Base-by-base conservation (phyloP, 2,888 invertebrate genomes). In the Nomada fabriciana region DNA sequence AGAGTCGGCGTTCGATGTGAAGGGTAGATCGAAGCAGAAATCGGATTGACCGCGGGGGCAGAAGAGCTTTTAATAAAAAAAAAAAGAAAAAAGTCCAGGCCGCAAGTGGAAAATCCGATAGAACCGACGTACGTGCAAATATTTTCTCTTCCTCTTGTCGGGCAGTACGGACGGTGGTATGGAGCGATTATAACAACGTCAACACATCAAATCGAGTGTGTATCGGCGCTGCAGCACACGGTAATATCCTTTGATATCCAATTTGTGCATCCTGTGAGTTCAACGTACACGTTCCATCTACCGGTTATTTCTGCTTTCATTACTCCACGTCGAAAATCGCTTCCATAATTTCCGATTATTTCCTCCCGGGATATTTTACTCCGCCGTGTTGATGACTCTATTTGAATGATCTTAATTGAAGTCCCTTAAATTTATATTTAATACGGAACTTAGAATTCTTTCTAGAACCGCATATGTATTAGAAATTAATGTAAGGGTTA, bases 181-280 rank as follows among this genome's bases (percentile, higher is more conserved):
- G 78, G 90, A 86, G 84, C 87, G 85, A 78, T 80, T 80, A 73
- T 72, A 73, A 74, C 84, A 85, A 82, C 88, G 87, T 86, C 88
- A 86, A 90, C 91, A 88, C 90, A 89, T 91, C 90, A 90, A 92
- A 92, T 91, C 92, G 91, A 91, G 91, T 90, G 88, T 91, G 84
- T 90, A 91, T 91, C 89, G 89, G 89, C 89, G 82, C 25, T 80
- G 88, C 87, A 79, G 84, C 88, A 71, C 88, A 87, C 86, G 89
- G 88, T 92, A 91, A 92, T 92, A 90, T 89, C 90, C 91, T 93
- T 93, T 93, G 92, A 93, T 93, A 91, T 91, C 90, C 92, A 93
- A 93, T 93, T 93, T 92, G 89, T 89, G 88, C 89, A 89, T 89
- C 85, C 88, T 83, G 83, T 80, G 84, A 81, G 86, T 87, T 85